Percentiles rank a stretch among this genome's conserved stretches.
phyloP scores from a whole-genome alignment of 1,140 invertebrate genomes.

The Drosophila tani region DNA sequence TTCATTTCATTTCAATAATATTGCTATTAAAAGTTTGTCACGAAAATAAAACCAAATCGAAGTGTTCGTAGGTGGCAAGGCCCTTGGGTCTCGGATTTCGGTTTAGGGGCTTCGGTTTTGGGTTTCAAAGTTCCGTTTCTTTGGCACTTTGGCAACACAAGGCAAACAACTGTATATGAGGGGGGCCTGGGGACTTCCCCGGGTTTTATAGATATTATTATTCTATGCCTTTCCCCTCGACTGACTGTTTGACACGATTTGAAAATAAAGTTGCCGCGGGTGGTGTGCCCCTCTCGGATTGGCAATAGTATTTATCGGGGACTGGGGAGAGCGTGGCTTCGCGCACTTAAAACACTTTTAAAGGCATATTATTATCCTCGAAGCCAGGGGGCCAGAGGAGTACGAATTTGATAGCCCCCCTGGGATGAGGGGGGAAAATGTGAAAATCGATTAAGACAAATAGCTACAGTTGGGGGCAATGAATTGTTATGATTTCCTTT shows the following conservation, averaged over 20 bases:
- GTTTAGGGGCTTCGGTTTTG: constrained; percentile 22
- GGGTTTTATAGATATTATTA: constrained; percentile 71
- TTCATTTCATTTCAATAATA: constrained; percentile 82
- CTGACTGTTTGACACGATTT: constrained; percentile 77
- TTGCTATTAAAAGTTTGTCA: constrained; percentile 84
- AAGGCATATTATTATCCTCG: constrained; percentile 47
- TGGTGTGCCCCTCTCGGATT: constrained; percentile 15
- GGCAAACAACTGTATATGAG: constrained; percentile 23
- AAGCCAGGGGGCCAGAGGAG: neutral
- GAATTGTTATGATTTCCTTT: constrained; percentile 50
- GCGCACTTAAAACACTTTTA: constrained; percentile 70
- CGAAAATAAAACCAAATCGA: constrained; percentile 77
- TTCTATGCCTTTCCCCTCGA: constrained; percentile 25
- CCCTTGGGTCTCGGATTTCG: neutral
- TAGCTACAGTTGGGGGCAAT: constrained; percentile 35
- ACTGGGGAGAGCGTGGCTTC: constrained; percentile 56
- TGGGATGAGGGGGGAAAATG: constrained; percentile 10
- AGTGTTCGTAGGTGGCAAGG: constrained; percentile 43
- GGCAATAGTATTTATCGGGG: constrained; percentile 5
- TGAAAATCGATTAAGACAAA: constrained; percentile 57
- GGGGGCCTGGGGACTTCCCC: constrained; percentile 3
- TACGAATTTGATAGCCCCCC: constrained; percentile 45
- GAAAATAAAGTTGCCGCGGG: constrained; percentile 57
- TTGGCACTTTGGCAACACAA: constrained; percentile 53
- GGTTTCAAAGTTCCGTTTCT: constrained; percentile 64